Percentiles rank a stretch among this genome's conserved stretches.
Conservation (phyloP, 1,140 invertebrate genomes). For the Drosophila takahashii region DNA sequence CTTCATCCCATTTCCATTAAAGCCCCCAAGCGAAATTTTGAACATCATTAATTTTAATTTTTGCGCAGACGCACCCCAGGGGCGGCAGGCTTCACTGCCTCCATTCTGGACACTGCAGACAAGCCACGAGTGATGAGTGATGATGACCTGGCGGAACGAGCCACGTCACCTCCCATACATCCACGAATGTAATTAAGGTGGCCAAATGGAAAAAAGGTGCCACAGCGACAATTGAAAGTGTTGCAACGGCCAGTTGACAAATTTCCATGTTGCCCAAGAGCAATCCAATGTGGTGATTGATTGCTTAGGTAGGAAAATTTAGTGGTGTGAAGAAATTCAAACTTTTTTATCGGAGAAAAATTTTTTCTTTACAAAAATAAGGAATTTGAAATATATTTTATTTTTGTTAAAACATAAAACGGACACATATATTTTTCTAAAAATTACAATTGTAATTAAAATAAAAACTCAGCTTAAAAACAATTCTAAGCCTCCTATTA, state of each 20-base stretch:
- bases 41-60: constrained; percentile 83
- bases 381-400: neutral
- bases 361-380: neutral
- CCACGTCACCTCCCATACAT: constrained; percentile 16
- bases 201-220: constrained; percentile 32
- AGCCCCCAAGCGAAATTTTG: constrained; percentile 54
- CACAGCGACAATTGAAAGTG: constrained; percentile 48
- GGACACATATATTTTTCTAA: too few species aligned
- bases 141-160: constrained; percentile 42
- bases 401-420: too few species aligned
- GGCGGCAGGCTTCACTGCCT: constrained; percentile 51
- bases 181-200: constrained; percentile 54
- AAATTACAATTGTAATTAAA: too few species aligned
- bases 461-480: neutral
- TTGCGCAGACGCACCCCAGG: constrained; percentile 70
- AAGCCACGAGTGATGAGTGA: constrained; percentile 32
- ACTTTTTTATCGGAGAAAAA: neutral
- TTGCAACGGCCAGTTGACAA: constrained; percentile 41
- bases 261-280: constrained; percentile 12
- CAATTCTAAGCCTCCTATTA: neutral
- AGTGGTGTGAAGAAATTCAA: constrained; percentile 10
- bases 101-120: constrained; percentile 59
- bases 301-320: neutral
- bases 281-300: constrained; percentile 29
- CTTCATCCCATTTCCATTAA: constrained; percentile 43